phyloP scores from a whole-genome alignment of 2,113 vertebrate genomes.

The Anguilla rostrata region DNA sequence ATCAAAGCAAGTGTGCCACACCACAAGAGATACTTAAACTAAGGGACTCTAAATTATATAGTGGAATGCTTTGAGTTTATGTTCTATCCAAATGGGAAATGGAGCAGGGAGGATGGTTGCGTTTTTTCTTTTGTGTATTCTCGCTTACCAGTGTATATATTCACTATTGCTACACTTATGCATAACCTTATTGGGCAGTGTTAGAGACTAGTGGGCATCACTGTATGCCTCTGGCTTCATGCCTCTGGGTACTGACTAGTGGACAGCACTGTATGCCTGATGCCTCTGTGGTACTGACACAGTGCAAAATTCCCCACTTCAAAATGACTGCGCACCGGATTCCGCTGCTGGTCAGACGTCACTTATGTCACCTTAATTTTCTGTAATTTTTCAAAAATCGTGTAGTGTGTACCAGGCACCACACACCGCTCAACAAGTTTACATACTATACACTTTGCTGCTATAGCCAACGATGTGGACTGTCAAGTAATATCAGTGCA shows the following conservation, averaged over 20 bases:
- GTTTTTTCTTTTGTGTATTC: too few relatives aligned
- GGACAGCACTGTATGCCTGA: not conserved
- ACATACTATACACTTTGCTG: not conserved
- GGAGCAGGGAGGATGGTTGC: not conserved
- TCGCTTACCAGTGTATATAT: too few relatives aligned
- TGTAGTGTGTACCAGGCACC: not conserved
- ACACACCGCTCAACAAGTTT: not conserved
- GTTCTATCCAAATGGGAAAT: not conserved
- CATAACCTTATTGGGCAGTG: too few relatives aligned
- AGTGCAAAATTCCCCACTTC: not conserved
- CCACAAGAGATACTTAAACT: not conserved
- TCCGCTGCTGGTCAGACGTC: not conserved
- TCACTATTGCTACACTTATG: too few relatives aligned
- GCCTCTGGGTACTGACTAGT: too few relatives aligned
- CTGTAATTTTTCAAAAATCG: not conserved
- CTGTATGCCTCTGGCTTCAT: too few relatives aligned
- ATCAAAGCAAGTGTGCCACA: not conserved
- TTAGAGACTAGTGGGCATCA: too few relatives aligned
- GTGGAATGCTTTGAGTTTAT: not conserved
- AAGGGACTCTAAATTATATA: not conserved
- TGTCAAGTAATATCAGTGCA: not conserved
- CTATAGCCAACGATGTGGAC: not conserved
- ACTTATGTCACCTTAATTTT: not conserved
- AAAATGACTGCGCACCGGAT: not conserved
- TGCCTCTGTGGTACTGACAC: not conserved